These are phyloP conservation scores for Lepidocolaptes lacrymiger DNA, from an alignment of 2,797 vertebrate species.

Conservation along the genomic window DNA sequence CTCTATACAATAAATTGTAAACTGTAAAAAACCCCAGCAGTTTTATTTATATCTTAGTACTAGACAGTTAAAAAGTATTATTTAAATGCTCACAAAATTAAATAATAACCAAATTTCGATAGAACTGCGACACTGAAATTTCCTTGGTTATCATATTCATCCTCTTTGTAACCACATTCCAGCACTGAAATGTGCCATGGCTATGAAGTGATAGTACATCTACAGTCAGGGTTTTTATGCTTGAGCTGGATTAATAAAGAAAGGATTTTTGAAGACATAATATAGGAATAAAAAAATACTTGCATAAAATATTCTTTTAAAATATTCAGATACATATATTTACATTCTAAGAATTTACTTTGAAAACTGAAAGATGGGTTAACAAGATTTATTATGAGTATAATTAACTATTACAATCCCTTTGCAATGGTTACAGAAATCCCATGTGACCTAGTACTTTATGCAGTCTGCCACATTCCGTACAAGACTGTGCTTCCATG, in stretches of 20 bases:
- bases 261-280: background rate
- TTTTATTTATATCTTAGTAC: background rate
- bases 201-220: background rate
- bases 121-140: background rate
- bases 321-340: background rate
- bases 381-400: background rate
- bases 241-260: background rate
- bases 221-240: background rate
- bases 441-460: slow-evolving; percentile 72
- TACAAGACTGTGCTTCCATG: slow-evolving; percentile 73
- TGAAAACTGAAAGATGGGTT: background rate
- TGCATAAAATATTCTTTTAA: background rate
- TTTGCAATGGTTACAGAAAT: background rate
- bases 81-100: background rate
- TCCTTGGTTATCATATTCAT: background rate
- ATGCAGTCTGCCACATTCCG: slow-evolving; percentile 82
- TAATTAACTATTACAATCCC: background rate
- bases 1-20: background rate
- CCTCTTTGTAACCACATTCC: background rate
- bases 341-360: background rate
- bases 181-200: background rate
- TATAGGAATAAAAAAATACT: background rate
- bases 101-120: background rate
- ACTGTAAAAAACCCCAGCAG: background rate
- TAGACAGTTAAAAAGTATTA: background rate